Evolutionary conservation across 2,797 vertebrate species (phyloP).

Genomic region (Distichodus sexfasciatus): DNA sequence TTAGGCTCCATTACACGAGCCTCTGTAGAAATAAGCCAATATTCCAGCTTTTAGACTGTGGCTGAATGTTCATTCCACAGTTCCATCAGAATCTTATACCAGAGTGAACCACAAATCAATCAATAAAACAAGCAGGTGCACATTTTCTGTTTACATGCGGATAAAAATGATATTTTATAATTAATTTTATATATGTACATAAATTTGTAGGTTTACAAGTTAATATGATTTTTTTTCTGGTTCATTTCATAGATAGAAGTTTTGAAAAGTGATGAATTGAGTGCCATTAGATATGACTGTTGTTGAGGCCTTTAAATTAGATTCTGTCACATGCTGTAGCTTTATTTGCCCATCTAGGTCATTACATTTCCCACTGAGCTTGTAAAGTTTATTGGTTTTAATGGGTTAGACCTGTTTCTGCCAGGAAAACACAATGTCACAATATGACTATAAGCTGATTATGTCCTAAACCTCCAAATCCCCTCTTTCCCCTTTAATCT

Average conservation of each 20-base stretch:
- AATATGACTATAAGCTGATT: conserved; percentile 46
- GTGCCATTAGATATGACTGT: conserved; percentile 17
- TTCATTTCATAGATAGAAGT: not conserved
- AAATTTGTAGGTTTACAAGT: not conserved
- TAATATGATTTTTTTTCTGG: conserved; percentile 4
- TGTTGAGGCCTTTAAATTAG: conserved; percentile 4
- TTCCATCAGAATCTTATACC: not conserved
- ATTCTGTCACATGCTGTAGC: conserved; percentile 18
- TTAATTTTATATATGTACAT: not conserved
- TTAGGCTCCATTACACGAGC: not conserved
- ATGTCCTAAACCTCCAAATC: conserved; percentile 42
- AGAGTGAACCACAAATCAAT: not conserved
- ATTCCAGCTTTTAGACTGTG: not conserved
- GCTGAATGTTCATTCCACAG: not conserved
- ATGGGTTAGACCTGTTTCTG: conserved; percentile 34
- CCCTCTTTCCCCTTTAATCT: conserved; percentile 29
- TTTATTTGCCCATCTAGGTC: conserved; percentile 29
- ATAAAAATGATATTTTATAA: not conserved
- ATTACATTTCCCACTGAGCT: conserved; percentile 26
- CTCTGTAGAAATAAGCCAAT: not conserved
- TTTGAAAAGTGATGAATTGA: conserved; percentile 26
- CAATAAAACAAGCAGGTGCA: not conserved
- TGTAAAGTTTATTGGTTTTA: conserved; percentile 43
- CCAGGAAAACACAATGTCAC: conserved; percentile 37
- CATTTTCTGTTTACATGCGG: not conserved